Evolutionary conservation across 2,888 invertebrate genomes (phyloP).

Genomic region (Uropetala carovei): DNA sequence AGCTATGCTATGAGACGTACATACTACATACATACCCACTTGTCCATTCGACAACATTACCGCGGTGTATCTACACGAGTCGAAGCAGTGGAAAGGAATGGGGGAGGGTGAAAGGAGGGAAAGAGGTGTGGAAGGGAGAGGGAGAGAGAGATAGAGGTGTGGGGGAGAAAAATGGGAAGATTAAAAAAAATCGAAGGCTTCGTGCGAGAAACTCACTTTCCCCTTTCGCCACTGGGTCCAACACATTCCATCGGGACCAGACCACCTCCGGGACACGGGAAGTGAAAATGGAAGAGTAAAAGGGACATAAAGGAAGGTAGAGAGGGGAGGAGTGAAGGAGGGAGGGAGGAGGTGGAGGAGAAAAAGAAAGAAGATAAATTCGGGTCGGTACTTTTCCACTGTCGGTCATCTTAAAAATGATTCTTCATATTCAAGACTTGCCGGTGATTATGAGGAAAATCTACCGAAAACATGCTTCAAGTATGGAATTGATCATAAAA

Average conservation of each 20-base stretch:
- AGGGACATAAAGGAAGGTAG: background rate
- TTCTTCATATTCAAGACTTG: too few species aligned
- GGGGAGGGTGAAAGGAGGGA: background rate
- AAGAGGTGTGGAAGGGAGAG: background rate
- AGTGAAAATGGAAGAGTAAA: constrained; percentile 21
- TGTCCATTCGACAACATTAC: too few species aligned
- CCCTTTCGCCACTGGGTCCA: constrained; percentile 19
- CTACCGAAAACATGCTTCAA: too few species aligned
- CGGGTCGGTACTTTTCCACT: background rate
- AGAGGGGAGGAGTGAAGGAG: too few species aligned
- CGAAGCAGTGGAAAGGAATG: background rate
- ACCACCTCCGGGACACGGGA: background rate
- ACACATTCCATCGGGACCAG: constrained; percentile 45
- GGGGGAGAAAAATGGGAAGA: constrained; percentile 29
- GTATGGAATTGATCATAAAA: too few species aligned
- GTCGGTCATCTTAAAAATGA: background rate
- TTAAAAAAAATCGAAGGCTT: constrained; percentile 6
- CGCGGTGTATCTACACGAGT: background rate
- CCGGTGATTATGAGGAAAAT: too few species aligned
- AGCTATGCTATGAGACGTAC: too few species aligned
- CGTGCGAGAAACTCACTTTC: constrained; percentile 58
- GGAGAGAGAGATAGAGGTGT: background rate
- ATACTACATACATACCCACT: too few species aligned
- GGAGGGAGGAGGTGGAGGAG: too few species aligned
- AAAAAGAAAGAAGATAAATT: background rate